Conservation (phyloP, 2,797 vertebrate species). For the Cryptoprocta ferox region DNA sequence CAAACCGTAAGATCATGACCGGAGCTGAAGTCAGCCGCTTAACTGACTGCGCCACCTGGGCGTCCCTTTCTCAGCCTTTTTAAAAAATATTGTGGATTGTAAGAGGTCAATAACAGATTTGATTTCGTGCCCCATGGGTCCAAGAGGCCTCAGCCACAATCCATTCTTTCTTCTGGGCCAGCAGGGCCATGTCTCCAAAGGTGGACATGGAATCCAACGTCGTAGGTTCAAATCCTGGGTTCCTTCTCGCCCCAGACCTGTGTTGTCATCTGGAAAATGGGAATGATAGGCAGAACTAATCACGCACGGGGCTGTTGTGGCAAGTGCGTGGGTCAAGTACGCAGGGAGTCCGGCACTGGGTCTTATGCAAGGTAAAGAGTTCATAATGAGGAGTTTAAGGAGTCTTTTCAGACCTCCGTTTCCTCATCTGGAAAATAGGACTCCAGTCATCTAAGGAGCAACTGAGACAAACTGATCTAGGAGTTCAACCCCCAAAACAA, state of each 20-base stretch:
- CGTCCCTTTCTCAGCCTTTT: background rate
- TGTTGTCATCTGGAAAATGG: background rate
- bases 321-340: no score
- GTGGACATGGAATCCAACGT: rapidly evolving
- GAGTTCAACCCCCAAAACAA: background rate
- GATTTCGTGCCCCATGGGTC: background rate
- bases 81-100: background rate
- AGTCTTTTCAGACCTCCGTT: background rate
- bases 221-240: background rate
- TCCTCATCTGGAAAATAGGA: background rate
- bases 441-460: background rate
- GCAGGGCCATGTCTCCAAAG: background rate
- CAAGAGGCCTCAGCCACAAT: background rate
- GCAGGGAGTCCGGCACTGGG: background rate
- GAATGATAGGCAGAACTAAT: rapidly evolving
- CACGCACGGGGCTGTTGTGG: rapidly evolving
- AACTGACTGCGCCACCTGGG: no score
- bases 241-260: background rate
- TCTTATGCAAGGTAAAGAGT: no score
- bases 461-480: background rate
- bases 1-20: no score
- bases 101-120: background rate
- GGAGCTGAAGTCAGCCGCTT: no score
- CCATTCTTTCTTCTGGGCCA: background rate
- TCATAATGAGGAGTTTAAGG: background rate